Base-by-base conservation (phyloP, 2,888 invertebrate genomes). In the Masnerella sp. region DNA sequence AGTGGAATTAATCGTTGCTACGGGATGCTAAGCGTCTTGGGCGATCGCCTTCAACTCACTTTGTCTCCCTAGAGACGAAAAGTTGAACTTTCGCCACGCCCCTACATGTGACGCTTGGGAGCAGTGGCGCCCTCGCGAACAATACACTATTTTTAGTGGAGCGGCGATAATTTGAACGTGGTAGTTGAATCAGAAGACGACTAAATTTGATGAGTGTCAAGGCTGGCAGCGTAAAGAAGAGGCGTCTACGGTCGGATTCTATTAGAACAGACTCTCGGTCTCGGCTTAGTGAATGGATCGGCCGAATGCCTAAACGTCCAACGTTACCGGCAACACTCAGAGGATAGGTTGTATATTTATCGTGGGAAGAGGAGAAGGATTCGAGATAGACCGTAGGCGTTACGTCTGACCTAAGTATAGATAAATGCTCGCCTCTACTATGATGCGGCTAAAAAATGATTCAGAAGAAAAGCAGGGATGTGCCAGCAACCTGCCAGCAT, bases 281-380 rank as follows among this genome's bases (percentile, higher is more conserved):
- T 51, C 56, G 20, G 58, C 64, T 45, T 52, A 64, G 68, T 68
- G 73, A 68, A 56, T 52, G 73, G 56, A 42, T 54, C 42, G 59
- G 36, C 30, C 8, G 22, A 52, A 40, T 45, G 58, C 32, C 70
- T 49, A 38, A 67, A 43, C 67, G 51, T 47, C 34, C 32, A 54
- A 54, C 34, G 14, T 61, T 65, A 67, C 72, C 15, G 47, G 25
- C 54, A 59, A 65, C 59, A 25, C 52, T 59, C 52, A 59, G 58
- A 62, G 73, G 61, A 51, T 67, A 32, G 18, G 42, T 61, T 62
- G 43, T 67, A 67, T 68, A 70, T 75, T 75, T 75, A 75, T 71
- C 75, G 70, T 71, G 71, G 54, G 64, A 75, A 75, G 64, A 56
- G 59, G 30, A 65, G 59, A 71, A 71, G 70, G 70, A 64, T 72